Evolutionary conservation across 2,113 vertebrate genomes (phyloP), one percentile per base, ranked within the genome.

Genomic region (Peromyscus polionotus): DNA sequence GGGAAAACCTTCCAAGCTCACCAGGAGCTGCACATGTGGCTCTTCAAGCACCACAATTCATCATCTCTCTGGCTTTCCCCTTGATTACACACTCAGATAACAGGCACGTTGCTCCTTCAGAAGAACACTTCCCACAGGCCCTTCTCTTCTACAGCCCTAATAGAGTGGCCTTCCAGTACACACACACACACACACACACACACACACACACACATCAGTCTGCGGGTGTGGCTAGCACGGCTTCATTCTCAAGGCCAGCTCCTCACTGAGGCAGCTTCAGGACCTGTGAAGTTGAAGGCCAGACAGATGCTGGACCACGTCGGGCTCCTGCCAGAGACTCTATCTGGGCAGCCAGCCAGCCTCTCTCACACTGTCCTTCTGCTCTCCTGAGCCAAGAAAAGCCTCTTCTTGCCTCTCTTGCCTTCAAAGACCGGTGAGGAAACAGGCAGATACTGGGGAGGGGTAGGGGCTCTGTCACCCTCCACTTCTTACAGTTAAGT

Each of bases 331-430:
- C 63, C 20, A 36, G 31, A 72, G 26, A 26, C 67, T 39, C 45
- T 1, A 28, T 51, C 75, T 57, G 77, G 76, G 87, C 28, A 24
- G 86, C 28, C 75, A 61, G 57, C 22, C 85, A 63, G 70, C 72
- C 70, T 81, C 65, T 45, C 17, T 68, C 20, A 12, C 8, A 67
- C 79, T 65, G 17, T 24, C 16, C 87, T 61, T 19, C 68, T 93
- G 89, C 31, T 57, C 76, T 63, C 86, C 73, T 61, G 33, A 72
- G 89, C n/a, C 54, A 59, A 95, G 65, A 33, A 95, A 59, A 88
- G 72, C 48, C 36, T 89, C 45, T 45, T 20, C 48, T 59, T 70
- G 16, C 63, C 48, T 61, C 86, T 96, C 75, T 57, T 45, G 22
- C 65, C 81, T 57, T 91, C 68, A 26, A 63, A 91, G 80, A 54